Evolutionary conservation across 2,797 vertebrate genomes (phyloP), one percentile per base, ranked within the genome.

Genomic region (Gymnopithys bicolor): DNA sequence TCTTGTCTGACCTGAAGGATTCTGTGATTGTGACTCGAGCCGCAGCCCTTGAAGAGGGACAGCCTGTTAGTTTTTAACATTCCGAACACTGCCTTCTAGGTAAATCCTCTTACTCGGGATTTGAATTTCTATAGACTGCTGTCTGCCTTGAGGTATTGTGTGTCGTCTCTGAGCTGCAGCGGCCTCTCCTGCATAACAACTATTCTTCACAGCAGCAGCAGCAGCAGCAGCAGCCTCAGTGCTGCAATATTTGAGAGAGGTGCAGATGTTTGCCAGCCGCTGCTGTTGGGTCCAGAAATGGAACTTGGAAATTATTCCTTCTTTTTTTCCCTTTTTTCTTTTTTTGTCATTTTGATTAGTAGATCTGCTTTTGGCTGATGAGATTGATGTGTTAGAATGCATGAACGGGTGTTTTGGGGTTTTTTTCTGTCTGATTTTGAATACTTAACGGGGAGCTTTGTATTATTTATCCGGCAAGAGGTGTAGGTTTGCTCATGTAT

Each of bases 111-210:
- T 97, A 96, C 87, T 97, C 66, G 52, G 96, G 96, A 94, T 96
- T 96, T 97, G 97, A 96, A 98, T 98, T 97, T 97, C 94, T 97
- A 80, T 97, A 93, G 96, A 95, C 91, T 95, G 89, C 95, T 97
- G 97, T 96, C 96, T 98, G 97, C 97, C 98, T 98, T 98, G 97
- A 98, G 98, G 97, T 98, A 98, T 98, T 98, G 96, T 98, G 97
- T 98, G 98, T 98, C 98, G 97, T 98, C 97, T 98, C 97, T 98
- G 97, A 98, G 98, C 98, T 98, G 97, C 98, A 98, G 97, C 97
- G 97, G 97, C 96, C 87, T 98, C 98, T 98, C 98, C 97, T 98
- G 98, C 98, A 98, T 99, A 98, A 98, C 98, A 99, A 98, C 98
- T 98, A 97, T 97, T 97, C 97, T 98, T 98, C 98, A 98, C 98